Base-by-base conservation (phyloP, 1,140 invertebrate genomes). In the Mylabris phalerata region DNA sequence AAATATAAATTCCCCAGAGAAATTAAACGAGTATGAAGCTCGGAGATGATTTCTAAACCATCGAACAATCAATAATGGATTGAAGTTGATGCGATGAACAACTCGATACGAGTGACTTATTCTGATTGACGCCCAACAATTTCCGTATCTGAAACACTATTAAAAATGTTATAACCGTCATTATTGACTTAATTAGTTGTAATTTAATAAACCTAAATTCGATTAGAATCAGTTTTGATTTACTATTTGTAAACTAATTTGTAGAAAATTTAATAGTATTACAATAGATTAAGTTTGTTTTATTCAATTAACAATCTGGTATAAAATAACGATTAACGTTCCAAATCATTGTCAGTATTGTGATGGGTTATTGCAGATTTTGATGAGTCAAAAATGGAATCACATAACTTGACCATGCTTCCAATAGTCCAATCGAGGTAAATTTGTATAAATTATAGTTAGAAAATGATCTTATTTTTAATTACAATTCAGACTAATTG, bases 1-100 rank as follows among this genome's bases (percentile, higher is more conserved):
- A 19, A 19, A 19, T 19, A 19, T 19, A 19, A 19, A 19, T 19
- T 19, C 19, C 19, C 19, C 19, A 19, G 1, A 19, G 19, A 19
- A 19, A 19, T 19, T 19, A 1, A 1, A 19, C 19, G 19, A 19
- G 19, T 19, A 19, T 19, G 1, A 19, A 19, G 19, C 1, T 19
- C 19, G 19, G 1, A 19, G 1, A 19, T 19, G 13, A 0, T 13
- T 13, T 13, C 13, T 13, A 13, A 86, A 61, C 96, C 93, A 6
- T 93, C 86, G 67, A 86, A 87, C 68, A 85, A 83, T 49, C 82
- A 86, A 60, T 87, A 92, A 74, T 98, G 95, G 94, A 84, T 84
- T 4, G 88, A 90, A 71, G 89, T 95, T 2, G 83, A 84, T 50
- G 75, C 92, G 27, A 75, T 92, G 90, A 93, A 73, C 89, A 92